Evolutionary conservation across 64 coral and sea anemone genomes (phyloP), one percentile per base, ranked within the genome.

Genomic region (Porites lutea): DNA sequence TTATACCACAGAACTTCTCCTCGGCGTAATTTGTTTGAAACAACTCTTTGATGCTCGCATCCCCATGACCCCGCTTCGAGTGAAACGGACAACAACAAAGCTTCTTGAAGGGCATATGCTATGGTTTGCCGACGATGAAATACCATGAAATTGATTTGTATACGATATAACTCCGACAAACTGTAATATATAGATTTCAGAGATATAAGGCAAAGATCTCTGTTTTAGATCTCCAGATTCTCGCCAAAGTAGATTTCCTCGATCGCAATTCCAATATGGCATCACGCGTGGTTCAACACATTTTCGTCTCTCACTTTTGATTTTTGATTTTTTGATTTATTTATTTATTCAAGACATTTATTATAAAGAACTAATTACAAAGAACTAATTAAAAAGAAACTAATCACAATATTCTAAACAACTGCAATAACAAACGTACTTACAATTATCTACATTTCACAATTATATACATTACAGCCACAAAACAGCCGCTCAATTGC

Each of bases 161-260:
- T 68, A 68, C 8, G 65, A 68, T 68, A 68, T 68, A 68, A 68
- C 65, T 68, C 65, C 0, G 65, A 68, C 65, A 68, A 68, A 68
- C 65, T 68, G 65, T 68, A 68, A 68, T 68, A 68, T 68, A 68
- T 68, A 15, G 65, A 68, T 68, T 68, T 68, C 65, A 68, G 65
- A 68, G 14, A 68, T 68, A 68, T 68, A 68, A 68, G 65, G 15
- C 18, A 68, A 68, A 68, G 65, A 68, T 68, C 65, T 68, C 65
- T 68, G 65, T 14, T 68, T 68, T 68, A 68, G 65, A 68, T 68
- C 65, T 68, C 65, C 65, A 68, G 65, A 68, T 68, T 68, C 65
- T 68, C 18, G 65, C 65, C 65, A 68, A 19, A 21, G 65, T 68
- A 68, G 65, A 68, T 68, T 68, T 68, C 65, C 65, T 68, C 65